Conservation (phyloP, 2,888 invertebrate genomes). For the Aleiodes alternator region DNA sequence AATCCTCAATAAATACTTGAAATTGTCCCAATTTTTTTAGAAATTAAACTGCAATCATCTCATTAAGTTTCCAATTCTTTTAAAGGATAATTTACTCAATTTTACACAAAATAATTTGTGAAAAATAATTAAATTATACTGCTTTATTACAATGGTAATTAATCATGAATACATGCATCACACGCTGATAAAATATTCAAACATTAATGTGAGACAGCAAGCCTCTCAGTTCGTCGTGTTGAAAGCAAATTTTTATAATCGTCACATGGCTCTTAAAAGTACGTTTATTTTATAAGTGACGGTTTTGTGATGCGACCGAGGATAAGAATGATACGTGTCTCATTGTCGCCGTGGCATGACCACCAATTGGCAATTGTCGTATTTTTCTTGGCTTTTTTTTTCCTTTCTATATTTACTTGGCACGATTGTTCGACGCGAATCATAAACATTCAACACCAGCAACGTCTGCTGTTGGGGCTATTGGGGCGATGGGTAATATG, state of each 20-base stretch:
- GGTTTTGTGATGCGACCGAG: slow-evolving; percentile 76
- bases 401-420: slow-evolving; percentile 36
- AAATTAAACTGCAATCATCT: background rate
- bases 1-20: too few relatives aligned
- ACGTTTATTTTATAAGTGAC: slow-evolving; percentile 60
- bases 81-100: too few relatives aligned
- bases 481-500: slow-evolving; percentile 29
- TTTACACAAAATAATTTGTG: too few relatives aligned
- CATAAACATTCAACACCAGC: slow-evolving; percentile 27
- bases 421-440: slow-evolving; percentile 2
- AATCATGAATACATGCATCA: slow-evolving; percentile 1
- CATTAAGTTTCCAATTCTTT: background rate
- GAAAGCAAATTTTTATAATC: slow-evolving; percentile 33
- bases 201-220: slow-evolving; percentile 3
- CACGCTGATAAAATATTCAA: slow-evolving; percentile 18
- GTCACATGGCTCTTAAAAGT: slow-evolving; percentile 28
- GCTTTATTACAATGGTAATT: slow-evolving; percentile 14
- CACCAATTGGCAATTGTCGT: slow-evolving; percentile 36
- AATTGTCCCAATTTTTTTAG: too few relatives aligned
- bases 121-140: background rate
- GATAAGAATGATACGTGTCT: slow-evolving; percentile 72
- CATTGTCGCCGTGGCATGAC: slow-evolving; percentile 61
- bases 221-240: slow-evolving; percentile 4
- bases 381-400: too few relatives aligned
- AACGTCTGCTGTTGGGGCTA: slow-evolving; percentile 24